Conservation (phyloP, 1,140 invertebrate genomes). For the Euura lappo region DNA sequence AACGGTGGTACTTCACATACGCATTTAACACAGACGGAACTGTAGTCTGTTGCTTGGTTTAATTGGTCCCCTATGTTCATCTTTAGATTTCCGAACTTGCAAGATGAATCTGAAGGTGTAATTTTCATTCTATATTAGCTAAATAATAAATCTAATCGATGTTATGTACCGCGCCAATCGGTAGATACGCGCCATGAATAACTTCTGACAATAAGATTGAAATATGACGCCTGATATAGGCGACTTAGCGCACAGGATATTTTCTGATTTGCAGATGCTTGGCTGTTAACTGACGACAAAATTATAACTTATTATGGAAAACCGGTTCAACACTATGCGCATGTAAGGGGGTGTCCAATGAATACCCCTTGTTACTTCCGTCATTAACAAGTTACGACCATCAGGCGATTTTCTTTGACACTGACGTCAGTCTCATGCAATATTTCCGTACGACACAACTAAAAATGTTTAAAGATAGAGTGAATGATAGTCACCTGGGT, state of each 20-base stretch:
- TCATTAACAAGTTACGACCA: too few species aligned
- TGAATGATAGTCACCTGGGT: too few species aligned
- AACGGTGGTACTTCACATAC: conserved; percentile 41
- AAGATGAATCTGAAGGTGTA: conserved; percentile 22
- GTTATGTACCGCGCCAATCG: not conserved
- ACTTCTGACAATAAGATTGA: too few species aligned
- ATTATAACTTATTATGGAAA: too few species aligned
- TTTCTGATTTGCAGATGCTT: too few species aligned
- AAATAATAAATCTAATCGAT: not conserved
- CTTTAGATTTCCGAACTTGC: conserved; percentile 35
- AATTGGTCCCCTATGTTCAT: conserved; percentile 42
- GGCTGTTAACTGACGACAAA: too few species aligned
- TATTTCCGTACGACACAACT: not conserved
- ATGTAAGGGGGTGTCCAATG: not conserved
- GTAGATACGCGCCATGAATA: not conserved
- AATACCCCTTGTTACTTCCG: not conserved
- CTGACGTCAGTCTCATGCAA: not conserved
- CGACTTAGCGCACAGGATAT: too few species aligned
- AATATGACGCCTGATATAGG: too few species aligned
- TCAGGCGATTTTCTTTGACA: not conserved
- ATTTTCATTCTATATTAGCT: not conserved
- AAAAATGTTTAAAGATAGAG: not conserved
- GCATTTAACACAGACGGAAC: conserved; percentile 38
- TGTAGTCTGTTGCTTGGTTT: conserved; percentile 28
- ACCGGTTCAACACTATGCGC: too few species aligned